Evolutionary conservation across 2,113 vertebrate species (phyloP), one percentile per base, ranked within the genome.

Genomic region (Motacilla tschutschensis): DNA sequence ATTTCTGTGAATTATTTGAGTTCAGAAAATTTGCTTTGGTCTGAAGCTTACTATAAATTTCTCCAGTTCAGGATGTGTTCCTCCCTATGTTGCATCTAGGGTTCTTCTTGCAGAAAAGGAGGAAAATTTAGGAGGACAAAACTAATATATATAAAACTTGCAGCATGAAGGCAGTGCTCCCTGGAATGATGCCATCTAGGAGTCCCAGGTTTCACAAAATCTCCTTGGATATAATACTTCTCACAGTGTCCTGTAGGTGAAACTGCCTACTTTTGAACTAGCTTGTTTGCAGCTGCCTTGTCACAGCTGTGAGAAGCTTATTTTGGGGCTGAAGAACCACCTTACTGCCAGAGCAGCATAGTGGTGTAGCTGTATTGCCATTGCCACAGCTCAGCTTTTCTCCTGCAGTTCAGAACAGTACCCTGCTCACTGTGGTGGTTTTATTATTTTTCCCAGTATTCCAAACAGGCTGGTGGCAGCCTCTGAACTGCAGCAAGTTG

Each of bases 341-440:
- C 18, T 36, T 85, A 14, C 2, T 51, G 44, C 9, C 17, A 36
- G 40, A 70, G 50, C 31, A 81, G 14, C 0, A 0, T 9, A 6
- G 22, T 29, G 13, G 6, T 74, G 21, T 35, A 31, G 28, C 35
- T 75, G 2, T 40, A 12, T 48, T 79, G 21, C 22, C 8, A 22
- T 12, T 4, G 5, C 57, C 24, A 26, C 62, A 44, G 25, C 25
- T 16, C 46, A 53, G 4, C 33, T 64, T 79, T 35, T 48, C 5
- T 72, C 48, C 31, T 2, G 1, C 36, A 33, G 4, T 36, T 69
- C 21, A 15, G 26, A 59, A 16, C 5, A 60, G 46, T 22, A 35
- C 14, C 10, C 5, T 3, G 1, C 38, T 69, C 2, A 3, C 47
- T 71, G 36, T 66, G 22, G 28, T 50, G 48, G 3, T 58, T 62